phyloP scores from a whole-genome alignment of 1,140 invertebrate genomes.

The Rhopalosiphum padi region DNA sequence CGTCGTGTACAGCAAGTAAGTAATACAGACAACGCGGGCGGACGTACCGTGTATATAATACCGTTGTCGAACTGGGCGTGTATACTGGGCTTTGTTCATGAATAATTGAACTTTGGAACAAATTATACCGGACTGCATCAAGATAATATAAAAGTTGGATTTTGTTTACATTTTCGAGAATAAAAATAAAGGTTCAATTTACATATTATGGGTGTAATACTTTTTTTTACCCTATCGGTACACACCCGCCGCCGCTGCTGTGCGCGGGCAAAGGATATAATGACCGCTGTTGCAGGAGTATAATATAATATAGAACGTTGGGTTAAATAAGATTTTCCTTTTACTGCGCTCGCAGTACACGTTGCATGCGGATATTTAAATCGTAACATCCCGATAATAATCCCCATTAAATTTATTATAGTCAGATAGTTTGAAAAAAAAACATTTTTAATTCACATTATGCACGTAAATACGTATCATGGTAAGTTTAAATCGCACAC shows the following conservation, averaged over 20 bases:
- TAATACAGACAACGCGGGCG: neutral
- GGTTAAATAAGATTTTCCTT: neutral
- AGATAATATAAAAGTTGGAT: constrained; percentile 15
- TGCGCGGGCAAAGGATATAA: neutral
- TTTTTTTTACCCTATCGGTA: neutral
- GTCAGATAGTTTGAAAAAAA: neutral
- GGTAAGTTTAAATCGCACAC: neutral
- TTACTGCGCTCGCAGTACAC: neutral
- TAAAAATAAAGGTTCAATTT: constrained; percentile 23
- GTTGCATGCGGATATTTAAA: neutral
- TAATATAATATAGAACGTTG: neutral
- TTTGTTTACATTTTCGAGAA: neutral
- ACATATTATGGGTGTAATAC: constrained; percentile 4
- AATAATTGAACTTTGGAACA: constrained; percentile 4
- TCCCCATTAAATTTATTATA: constrained; percentile 9
- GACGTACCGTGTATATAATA: neutral
- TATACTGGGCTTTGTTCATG: neutral
- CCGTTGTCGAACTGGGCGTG: neutral
- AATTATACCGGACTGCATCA: neutral
- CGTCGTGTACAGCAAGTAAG: neutral
- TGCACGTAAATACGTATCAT: neutral
- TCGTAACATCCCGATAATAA: constrained; percentile 1
- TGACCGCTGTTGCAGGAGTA: neutral
- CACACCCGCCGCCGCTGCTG: neutral
- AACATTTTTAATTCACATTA: constrained; percentile 15